Evolutionary conservation across 2,113 vertebrate species (phyloP), one percentile per base, ranked within the genome.

Genomic region (Hydrochoerus hydrochaeris): DNA sequence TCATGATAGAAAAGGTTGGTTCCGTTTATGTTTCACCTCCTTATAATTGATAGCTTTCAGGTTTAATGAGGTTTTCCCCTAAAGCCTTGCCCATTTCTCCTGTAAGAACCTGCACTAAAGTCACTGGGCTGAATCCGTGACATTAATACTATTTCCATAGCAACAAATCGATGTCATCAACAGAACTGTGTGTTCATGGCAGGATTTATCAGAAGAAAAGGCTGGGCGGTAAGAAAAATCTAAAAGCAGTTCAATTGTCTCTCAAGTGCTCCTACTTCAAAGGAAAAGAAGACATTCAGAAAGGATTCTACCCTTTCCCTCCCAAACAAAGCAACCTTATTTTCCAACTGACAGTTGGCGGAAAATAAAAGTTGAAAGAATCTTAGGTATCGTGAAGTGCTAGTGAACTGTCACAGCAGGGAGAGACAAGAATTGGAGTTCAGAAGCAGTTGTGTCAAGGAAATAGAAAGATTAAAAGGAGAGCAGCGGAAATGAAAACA

Each of bases 161-260:
- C 98, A 98, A 99, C 98, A 97, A 98, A 41, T 95, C 96, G 98
- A 98, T 98, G 98, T 98, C 98, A 98, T 98, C 97, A 95, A 97
- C 98, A 95, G 96, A 95, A 90, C 52, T 3, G 95, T 98, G 97
- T 54, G 98, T 94, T 98, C 97, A 6, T 92, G 93, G 98, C 97
- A 98, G 97, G 96, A 96, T 95, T 98, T 98, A 63, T 98, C 98
- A 98, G 98, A 98, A 98, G 98, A 98, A 98, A 98, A 97, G 97
- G 91, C 97, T 97, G 96, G 95, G 96, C 16, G 96, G 98, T 96
- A 97, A 94, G 95, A 90, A 97, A 97, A 97, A 96, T 96, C 98
- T 98, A 98, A 98, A 97, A 98, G 98, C 96, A 96, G 30, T 96
- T 98, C 98, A 89, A 92, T 96, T 97, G 97, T 97, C 97, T 98